A percentile compares a stretch with the other conserved stretches of the same genome.
These are phyloP conservation scores for Eilema depressum DNA, from an alignment of 2,888 invertebrate genomes.

Conservation along the genomic window DNA sequence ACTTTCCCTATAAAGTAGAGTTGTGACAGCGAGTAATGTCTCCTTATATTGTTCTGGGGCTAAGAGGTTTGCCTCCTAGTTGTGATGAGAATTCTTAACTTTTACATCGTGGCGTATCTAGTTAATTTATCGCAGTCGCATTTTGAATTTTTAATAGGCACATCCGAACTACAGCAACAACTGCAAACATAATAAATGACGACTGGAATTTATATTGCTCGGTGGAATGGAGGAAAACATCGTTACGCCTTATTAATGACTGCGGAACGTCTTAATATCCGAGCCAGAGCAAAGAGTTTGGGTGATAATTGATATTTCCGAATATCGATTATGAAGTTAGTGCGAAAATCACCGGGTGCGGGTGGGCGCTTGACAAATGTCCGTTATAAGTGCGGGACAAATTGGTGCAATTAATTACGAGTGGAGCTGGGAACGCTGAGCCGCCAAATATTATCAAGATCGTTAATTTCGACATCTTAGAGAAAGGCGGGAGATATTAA, in stretches of 20 bases:
- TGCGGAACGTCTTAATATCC: conserved; percentile 69
- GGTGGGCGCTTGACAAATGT: conserved; percentile 83
- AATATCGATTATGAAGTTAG: conserved; percentile 84
- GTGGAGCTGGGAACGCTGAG: conserved; percentile 79
- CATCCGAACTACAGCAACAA: conserved; percentile 44
- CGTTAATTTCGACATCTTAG: conserved; percentile 84
- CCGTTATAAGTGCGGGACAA: conserved; percentile 85
- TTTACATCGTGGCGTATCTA: conserved; percentile 71
- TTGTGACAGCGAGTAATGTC: conserved; percentile 86
- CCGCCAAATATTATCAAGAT: conserved; percentile 86
- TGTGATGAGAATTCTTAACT: conserved; percentile 83
- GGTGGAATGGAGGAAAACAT: conserved; percentile 63
- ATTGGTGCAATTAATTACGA: conserved; percentile 84
- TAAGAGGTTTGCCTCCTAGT: conserved; percentile 83
- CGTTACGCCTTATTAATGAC: conserved; percentile 74
- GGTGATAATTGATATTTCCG: conserved; percentile 73
- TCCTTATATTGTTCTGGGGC: conserved; percentile 86
- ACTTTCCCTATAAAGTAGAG: conserved; percentile 85
- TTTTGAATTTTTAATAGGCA: conserved; percentile 65
- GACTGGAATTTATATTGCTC: conserved; percentile 51
- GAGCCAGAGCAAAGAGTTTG: conserved; percentile 67
- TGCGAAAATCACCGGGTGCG: conserved; percentile 80
- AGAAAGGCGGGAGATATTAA: conserved; percentile 70
- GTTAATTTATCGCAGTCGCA: conserved; percentile 67
- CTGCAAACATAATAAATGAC: conserved; percentile 54